Evolutionary conservation across 1,140 invertebrate genomes (phyloP).

Genomic region (Drosophila kurseongensis): DNA sequence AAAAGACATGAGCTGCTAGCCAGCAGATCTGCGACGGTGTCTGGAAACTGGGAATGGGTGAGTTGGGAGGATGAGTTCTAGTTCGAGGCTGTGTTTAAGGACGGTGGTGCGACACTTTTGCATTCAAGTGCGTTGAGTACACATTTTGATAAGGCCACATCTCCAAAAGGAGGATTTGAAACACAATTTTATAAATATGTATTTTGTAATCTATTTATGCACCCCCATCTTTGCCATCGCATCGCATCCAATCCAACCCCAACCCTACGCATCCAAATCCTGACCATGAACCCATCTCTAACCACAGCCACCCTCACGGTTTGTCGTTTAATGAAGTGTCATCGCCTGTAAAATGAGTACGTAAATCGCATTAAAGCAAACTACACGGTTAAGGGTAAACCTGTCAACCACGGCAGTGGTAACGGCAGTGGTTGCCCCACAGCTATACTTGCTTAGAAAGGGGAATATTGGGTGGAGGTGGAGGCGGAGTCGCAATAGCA

Average conservation of each 20-base stretch:
- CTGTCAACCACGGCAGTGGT: constrained; percentile 59
- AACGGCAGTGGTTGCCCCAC: constrained; percentile 37
- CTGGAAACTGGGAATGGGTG: constrained; percentile 11
- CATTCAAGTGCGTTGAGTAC: constrained; percentile 55
- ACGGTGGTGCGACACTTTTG: constrained; percentile 14
- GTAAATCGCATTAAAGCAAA: constrained; percentile 80
- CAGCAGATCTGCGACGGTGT: constrained; percentile 15
- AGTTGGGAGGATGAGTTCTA: constrained; percentile 3
- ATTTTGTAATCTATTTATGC: constrained; percentile 75
- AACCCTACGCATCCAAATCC: constrained; percentile 10
- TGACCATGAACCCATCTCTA: constrained; percentile 16
- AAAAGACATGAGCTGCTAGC: constrained; percentile 12
- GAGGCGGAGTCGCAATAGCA: neutral
- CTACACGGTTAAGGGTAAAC: constrained; percentile 73
- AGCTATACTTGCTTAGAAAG: constrained; percentile 6
- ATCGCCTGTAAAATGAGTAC: constrained; percentile 83
- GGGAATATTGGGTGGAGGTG: neutral
- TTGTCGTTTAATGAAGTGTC: constrained; percentile 81
- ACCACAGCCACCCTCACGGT: constrained; percentile 60
- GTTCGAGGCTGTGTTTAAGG: neutral
- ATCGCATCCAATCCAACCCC: constrained; percentile 16
- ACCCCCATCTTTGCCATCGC: constrained; percentile 50
- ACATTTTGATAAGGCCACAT: constrained; percentile 52
- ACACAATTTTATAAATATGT: constrained; percentile 76
- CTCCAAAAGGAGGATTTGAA: constrained; percentile 54